Evolutionary conservation across 2,888 invertebrate genomes (phyloP), one percentile per base, ranked within the genome.

Genomic region (Spilarctia lutea): DNA sequence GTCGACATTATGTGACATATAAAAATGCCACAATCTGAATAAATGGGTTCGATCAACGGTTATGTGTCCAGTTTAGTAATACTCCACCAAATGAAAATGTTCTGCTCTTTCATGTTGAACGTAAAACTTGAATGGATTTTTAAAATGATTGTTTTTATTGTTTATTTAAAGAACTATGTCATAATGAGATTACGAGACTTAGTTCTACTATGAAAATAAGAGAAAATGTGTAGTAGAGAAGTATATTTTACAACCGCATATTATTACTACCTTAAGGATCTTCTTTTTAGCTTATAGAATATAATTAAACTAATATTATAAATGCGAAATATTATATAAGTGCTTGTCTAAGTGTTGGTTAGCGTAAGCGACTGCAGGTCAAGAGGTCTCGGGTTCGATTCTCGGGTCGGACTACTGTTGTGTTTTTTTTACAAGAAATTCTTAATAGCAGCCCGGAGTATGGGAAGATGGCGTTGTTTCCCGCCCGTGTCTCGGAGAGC

Each of bases 1-100:
- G 90, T 88, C 91, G 89, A 91, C 92, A 79, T 92, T 87, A 91
- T 89, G 89, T 91, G 93, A 91, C 92, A 73, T 73, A 72, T 67
- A 73, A 73, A 73, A 73, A 91, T 92, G 90, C 91, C 90, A 86
- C 88, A 86, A 85, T 84, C 85, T 79, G 77, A 86, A 91, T 91
- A 91, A 90, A 92, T 90, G 91, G 48, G 48, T 33, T 35, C 71
- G 42, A n/a, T 30, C 71, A 48, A n/a, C 45, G n/a, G 63, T 71
- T 71, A 65, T 48, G 33, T 33, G 8, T 63, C 6, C 52, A 35
- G 68, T 56, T 48, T n/a, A 65, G 65, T 45, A 63, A 63, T 69
- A 69, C 69, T 69, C 24, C 10, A 35, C 27, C 68, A 48, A 69
- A n/a, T 52, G 35, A 56, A 69, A 35, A 69, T 69, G n/a, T 30